These are phyloP conservation scores for Nesogale talazaci DNA, from an alignment of 2,113 vertebrate species.

Conservation along the genomic window DNA sequence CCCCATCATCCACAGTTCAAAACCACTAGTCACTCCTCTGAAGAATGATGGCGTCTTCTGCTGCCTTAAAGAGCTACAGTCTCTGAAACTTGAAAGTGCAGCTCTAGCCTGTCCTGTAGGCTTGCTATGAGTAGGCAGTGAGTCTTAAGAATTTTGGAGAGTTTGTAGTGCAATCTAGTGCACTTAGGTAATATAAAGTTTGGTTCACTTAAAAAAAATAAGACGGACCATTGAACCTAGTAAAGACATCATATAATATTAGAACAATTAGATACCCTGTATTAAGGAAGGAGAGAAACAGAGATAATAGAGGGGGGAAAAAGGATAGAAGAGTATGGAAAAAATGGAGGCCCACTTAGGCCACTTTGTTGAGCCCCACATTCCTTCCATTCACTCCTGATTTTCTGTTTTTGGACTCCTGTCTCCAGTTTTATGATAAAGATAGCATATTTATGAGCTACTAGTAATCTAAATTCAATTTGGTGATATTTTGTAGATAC, in stretches of 20 bases:
- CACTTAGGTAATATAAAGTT: not conserved
- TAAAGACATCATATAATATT: not conserved
- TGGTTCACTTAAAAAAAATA: not conserved
- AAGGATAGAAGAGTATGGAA: not conserved
- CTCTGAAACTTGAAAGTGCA: too few species aligned
- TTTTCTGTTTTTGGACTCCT: not conserved
- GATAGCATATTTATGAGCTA: not conserved
- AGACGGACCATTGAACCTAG: not conserved
- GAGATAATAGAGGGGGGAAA: not conserved
- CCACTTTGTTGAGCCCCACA: too few species aligned
- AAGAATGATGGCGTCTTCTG: too few species aligned
- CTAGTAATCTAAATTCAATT: not conserved
- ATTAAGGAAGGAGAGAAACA: not conserved
- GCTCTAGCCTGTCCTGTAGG: too few species aligned
- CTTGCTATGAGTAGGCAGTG: too few species aligned
- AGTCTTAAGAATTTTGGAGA: too few species aligned
- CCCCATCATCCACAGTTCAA: too few species aligned
- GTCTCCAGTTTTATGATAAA: rapidly evolving
- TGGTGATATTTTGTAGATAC: not conserved
- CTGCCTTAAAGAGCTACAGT: too few species aligned
- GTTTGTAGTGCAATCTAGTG: too few species aligned
- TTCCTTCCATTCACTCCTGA: not conserved
- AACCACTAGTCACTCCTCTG: too few species aligned
- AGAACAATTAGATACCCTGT: not conserved
- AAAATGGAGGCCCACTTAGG: not conserved